phyloP scores from a whole-genome alignment of 1,140 invertebrate genomes.

The Zaprionus africanus region DNA sequence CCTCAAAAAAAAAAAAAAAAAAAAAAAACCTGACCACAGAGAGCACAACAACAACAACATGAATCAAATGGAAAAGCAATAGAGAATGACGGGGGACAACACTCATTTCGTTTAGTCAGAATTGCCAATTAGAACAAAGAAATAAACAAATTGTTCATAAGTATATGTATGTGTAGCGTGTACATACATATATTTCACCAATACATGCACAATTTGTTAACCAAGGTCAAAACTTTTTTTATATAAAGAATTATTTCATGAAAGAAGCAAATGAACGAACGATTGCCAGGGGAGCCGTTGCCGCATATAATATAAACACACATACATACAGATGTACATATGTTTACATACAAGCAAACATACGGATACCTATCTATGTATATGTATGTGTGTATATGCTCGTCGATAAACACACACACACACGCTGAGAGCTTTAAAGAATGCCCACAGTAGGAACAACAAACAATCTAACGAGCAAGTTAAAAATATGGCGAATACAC shows the following conservation, averaged over 20 bases:
- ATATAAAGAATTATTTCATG: slow-evolving; percentile 22
- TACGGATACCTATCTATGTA: neutral
- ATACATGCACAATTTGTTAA: slow-evolving; percentile 62
- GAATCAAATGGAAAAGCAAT: slow-evolving; percentile 46
- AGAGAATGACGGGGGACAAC: slow-evolving; percentile 36
- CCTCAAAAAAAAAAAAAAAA: slow-evolving; percentile 22
- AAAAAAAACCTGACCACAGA: slow-evolving; percentile 35
- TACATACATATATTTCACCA: neutral
- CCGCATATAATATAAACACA: neutral
- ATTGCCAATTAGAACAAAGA: slow-evolving; percentile 66
- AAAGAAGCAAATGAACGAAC: slow-evolving; percentile 24
- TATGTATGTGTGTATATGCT: neutral
- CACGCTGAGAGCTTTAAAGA: slow-evolving; percentile 21
- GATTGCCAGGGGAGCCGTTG: slow-evolving; percentile 8
- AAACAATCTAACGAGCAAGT: slow-evolving; percentile 18
- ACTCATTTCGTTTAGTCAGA: slow-evolving; percentile 52
- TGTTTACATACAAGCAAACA: neutral
- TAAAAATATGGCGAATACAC: neutral
- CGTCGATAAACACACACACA: slow-evolving; percentile 19
- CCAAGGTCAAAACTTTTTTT: slow-evolving; percentile 67
- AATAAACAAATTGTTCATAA: slow-evolving; percentile 26
- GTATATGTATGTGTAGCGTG: neutral
- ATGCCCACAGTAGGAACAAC: slow-evolving; percentile 21
- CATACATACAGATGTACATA: neutral
- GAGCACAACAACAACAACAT: slow-evolving; percentile 21